Base-by-base conservation (phyloP, 2,888 invertebrate genomes). In the Taphrorychus bicolor region DNA sequence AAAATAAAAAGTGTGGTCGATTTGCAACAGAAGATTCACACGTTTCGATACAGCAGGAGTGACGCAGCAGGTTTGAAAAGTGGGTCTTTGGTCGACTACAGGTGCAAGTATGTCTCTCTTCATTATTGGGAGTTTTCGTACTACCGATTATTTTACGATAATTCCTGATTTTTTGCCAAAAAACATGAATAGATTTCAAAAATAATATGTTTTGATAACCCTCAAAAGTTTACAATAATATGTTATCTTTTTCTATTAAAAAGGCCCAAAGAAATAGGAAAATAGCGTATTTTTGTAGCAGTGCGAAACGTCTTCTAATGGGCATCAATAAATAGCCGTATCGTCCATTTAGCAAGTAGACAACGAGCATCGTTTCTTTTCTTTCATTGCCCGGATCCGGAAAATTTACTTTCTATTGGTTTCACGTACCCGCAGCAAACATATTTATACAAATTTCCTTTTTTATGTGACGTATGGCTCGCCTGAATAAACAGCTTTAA, bases 381-480 rank as follows among this genome's bases (percentile, higher is more conserved):
- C 59, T 53, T 48, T 19, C 23, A 48, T 40, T 53, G 45, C 23
- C 54, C 59, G 54, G 51, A 53, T 65, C 54, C 42, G 54, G 54
- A 59, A 59, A 59, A 59, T 59, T 59, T 45, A 65, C 65, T 65
- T 56, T 65, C 59, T 58, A 65, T 54, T 59, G 59, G 59, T 54
- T 45, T 45, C 45, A 17, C 45, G 45, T 45, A 45, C 14, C 52
- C 19, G 7, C 18, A 3, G 7, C 51, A 17, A 19, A 5, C 51
- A 19, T 51, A 18, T 51, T 51, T 45, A 45, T 45, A 17, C 16
- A 14, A 32, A 32, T 32, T 32, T 32, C 32, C 32, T 32, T 32
- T 32, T 32, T 32, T 11, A 32, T 32, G 32, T 32, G 32, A 18
- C 48, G 48, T 3, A 5, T n/a, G 1, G 9, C n/a, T 40, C 48